Evolutionary conservation across 2,797 vertebrate genomes (phyloP), one percentile per base, ranked within the genome.

Genomic region (Zalophus californianus): DNA sequence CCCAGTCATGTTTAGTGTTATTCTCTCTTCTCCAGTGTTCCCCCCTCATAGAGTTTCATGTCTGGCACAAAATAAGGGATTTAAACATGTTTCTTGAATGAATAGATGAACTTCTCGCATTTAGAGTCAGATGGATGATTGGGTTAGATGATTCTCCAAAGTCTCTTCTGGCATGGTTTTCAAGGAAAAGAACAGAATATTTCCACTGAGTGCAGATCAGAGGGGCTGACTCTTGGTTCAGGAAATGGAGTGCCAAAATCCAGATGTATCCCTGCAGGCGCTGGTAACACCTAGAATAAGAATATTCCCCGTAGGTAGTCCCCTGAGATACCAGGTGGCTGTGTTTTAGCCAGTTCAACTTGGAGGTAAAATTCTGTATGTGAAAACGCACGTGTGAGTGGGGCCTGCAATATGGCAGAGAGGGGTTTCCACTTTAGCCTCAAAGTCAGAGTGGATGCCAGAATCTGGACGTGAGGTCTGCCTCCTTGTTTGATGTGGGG

Each of bases 321-420:
- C 50, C 29, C 14, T 18, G 78, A 87, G 41, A 16, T 23, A 44
- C 27, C 20, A 16, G 72, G 29, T 56, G 21, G 60, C 60, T 35
- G n/a, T 25, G 7, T 56, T 66, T 91, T 78, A n/a, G 32, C 66
- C 66, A 72, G 1, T 44, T 23, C 68, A 12, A 25, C 48, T 58
- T 8, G 5, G 41, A n/a, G 5, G 13, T 54, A n/a, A 58, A 52
- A 58, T 6, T 35, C 60, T 38, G 4, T 77, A 16, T 13, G 60
- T 62, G 52, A 25, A 80, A 23, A 44, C 0, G 35, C 35, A 32
- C 7, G 4, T 32, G 1, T 0, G 29, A 4, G 58, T 60, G 38
- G 48, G 56, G 16, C 21, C 32, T 29, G 44, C 62, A 23, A 52
- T 13, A 5, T 4, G 0, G 50, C 79, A 77, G 80, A n/a, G 27